Evolutionary conservation across 2,888 invertebrate species (phyloP).

Genomic region (Hemistola chrysoprasaria): DNA sequence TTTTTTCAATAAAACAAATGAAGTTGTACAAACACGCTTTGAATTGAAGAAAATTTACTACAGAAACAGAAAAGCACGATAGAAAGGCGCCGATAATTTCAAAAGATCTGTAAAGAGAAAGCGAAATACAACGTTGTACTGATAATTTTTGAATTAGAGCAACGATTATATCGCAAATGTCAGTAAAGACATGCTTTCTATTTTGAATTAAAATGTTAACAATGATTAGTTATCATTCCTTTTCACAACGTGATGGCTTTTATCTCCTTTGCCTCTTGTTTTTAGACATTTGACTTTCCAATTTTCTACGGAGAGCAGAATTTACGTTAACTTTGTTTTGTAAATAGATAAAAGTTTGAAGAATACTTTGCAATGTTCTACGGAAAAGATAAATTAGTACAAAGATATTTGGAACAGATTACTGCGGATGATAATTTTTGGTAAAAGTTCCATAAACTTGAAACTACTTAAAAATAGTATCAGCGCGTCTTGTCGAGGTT

Average conservation of each 20-base stretch:
- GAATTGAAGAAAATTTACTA: conserved; percentile 11
- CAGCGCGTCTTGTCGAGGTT: too few species aligned
- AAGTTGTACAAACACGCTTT: too few species aligned
- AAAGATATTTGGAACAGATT: too few species aligned
- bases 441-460: too few species aligned
- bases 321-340: too few species aligned
- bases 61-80: conserved; percentile 17
- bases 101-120: conserved; percentile 25
- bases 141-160: conserved; percentile 21
- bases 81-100: conserved; percentile 22
- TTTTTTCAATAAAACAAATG: too few species aligned
- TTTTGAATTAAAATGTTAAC: conserved; percentile 24
- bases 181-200: conserved; percentile 21
- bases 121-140: conserved; percentile 23
- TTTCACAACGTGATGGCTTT: conserved; percentile 4
- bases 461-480: too few species aligned
- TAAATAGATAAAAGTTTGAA: too few species aligned
- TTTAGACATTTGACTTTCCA: conserved; percentile 9
- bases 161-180: conserved; percentile 28
- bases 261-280: conserved; percentile 9
- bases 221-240: conserved; percentile 22
- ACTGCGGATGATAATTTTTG: too few species aligned
- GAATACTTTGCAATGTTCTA: too few species aligned
- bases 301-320: conserved; percentile 2
- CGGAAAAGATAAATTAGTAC: too few species aligned